phyloP scores from a whole-genome alignment of 92 coral and sea anemone genomes.

The Montipora capitata region DNA sequence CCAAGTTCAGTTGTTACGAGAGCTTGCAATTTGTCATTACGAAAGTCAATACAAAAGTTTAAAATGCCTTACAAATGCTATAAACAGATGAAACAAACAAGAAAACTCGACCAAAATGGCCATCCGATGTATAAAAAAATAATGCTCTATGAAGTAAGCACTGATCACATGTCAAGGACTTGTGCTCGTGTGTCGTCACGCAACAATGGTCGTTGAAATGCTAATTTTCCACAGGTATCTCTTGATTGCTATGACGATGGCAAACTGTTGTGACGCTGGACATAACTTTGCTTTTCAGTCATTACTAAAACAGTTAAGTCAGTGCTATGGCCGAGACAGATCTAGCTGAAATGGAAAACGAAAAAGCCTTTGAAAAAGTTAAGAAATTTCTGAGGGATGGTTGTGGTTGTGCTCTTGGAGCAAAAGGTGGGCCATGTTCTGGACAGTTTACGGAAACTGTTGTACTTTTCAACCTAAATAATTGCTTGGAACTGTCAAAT shows the following conservation, averaged over 20 bases:
- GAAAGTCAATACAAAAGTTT: neutral
- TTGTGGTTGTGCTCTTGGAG: constrained; percentile 68
- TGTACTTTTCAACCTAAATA: constrained; percentile 57
- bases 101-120: neutral
- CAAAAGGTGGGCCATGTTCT: constrained; percentile 66
- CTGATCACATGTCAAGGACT: constrained; percentile 34
- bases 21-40: neutral
- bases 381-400: constrained; percentile 53
- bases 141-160: constrained; percentile 35
- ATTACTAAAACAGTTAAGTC: neutral
- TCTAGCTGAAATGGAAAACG: constrained; percentile 43
- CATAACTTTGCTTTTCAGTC: constrained; percentile 4
- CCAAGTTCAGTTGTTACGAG: neutral
- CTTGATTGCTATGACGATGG: constrained; percentile 3
- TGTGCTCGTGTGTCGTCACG: constrained; percentile 22
- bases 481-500: constrained; percentile 55
- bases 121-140: neutral
- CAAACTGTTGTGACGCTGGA: constrained; percentile 3
- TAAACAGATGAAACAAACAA: neutral
- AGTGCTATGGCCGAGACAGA: constrained; percentile 36
- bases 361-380: constrained; percentile 58
- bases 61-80: neutral
- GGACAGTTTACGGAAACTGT: constrained; percentile 57
- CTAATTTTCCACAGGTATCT: neutral
- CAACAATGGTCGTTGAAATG: constrained; percentile 44